Base-by-base conservation (phyloP, 2,113 vertebrate species). In the Albula goreensis region DNA sequence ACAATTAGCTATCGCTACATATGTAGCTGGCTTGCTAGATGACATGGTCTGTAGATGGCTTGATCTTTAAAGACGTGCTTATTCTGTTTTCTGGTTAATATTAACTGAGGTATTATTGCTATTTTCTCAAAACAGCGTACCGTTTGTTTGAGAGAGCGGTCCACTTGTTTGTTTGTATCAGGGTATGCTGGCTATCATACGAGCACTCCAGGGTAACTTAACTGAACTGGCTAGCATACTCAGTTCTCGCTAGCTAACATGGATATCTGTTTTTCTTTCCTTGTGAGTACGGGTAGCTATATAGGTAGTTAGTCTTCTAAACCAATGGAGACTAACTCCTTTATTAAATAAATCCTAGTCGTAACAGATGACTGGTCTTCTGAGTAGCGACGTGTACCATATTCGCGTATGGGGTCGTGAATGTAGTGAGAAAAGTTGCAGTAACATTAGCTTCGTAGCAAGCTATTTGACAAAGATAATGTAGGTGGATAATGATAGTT, bases 1-100 rank as follows among this genome's bases (percentile, higher is more conserved):
- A 60, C 81, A 60, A 82, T 53, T 86, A 56, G 84, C 77, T 80
- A 80, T 74, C n/a, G 70, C 70, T 31, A 31, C 6, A 22, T 25
- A 25, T 70, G 17, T 66, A 5, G 60, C 60, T 66, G 17, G 60
- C 22, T 66, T 66, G 60, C 60, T 66, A 3, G 60, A 3, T 74
- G 70, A 74, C 70, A 31, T 10, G 70, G 31, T 74, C n/a, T 22
- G 31, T 74, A 74, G 10, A 22, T 74, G 9, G 70, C 70, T 74
- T 22, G 17, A 66, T 15, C 60, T 66, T 66, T 66, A 15, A 66
- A 66, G 60, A 19, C 60, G 7, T 66, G 22, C 15, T 19, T 66
- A 19, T 41, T 41, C 31, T 41, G 31, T 41, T 41, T 41, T 41
- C 31, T 41, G 31, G 31, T 41, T 41, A 41, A 41, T 41, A 41